Conservation (phyloP, 2,113 vertebrate species). For the Pungitius pungitius region DNA sequence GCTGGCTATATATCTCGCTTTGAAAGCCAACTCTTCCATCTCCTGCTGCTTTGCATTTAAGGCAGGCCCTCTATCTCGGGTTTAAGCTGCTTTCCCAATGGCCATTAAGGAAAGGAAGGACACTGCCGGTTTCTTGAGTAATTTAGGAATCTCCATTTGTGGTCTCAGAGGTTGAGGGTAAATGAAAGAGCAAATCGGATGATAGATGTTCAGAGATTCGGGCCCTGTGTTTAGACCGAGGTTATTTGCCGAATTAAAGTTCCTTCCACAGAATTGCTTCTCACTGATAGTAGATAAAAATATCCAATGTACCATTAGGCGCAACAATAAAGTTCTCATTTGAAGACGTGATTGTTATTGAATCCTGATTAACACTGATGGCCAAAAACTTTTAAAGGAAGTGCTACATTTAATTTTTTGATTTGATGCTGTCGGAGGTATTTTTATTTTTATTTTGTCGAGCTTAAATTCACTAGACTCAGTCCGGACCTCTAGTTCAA, state of each 20-base stretch:
- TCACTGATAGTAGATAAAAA: slow-evolving; percentile 45
- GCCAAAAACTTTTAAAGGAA: background rate
- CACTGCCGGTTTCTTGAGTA: slow-evolving; percentile 26
- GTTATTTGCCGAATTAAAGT: slow-evolving; percentile 39
- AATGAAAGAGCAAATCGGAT: slow-evolving; percentile 59
- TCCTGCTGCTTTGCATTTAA: slow-evolving; percentile 79
- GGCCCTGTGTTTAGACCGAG: slow-evolving; percentile 9
- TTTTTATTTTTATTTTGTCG: background rate
- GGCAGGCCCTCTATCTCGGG: slow-evolving; percentile 71
- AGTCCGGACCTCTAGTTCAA: background rate
- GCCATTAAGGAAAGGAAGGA: slow-evolving; percentile 41
- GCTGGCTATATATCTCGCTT: slow-evolving; percentile 69
- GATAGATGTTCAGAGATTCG: slow-evolving; percentile 46
- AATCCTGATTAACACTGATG: background rate
- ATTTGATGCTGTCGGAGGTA: background rate
- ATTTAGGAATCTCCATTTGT: slow-evolving; percentile 62
- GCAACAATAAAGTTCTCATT: background rate
- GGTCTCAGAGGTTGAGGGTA: slow-evolving; percentile 50
- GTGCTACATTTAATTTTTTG: background rate
- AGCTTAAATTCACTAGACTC: background rate
- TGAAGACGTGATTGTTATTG: background rate
- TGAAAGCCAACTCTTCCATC: slow-evolving; percentile 70
- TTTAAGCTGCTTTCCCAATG: slow-evolving; percentile 57
- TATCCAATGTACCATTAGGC: background rate
- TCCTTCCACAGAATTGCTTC: slow-evolving; percentile 32